These are phyloP conservation scores for Amazona ochrocephala DNA, from an alignment of 2,797 vertebrate genomes.

Conservation along the genomic window DNA sequence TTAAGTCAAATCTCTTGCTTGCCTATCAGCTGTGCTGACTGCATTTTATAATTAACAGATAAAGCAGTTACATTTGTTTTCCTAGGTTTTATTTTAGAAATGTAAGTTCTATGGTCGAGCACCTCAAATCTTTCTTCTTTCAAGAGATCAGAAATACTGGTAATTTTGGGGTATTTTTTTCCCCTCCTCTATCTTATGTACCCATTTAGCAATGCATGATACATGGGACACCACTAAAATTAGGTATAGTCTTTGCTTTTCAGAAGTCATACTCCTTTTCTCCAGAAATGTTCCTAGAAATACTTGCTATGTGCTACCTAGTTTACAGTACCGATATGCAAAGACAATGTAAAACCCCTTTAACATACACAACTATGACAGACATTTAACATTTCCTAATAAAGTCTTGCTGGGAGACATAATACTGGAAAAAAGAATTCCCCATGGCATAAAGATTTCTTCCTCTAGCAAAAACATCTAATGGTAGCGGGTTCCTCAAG, in stretches of 20 bases:
- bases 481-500: not conserved
- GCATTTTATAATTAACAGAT: not conserved
- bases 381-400: not conserved
- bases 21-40: not conserved
- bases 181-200: not conserved
- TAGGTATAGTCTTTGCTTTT: not conserved
- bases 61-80: not conserved
- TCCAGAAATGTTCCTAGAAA: not conserved
- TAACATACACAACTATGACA: not conserved
- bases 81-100: not conserved
- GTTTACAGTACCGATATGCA: not conserved
- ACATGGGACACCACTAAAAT: not conserved
- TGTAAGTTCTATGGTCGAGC: fast-evolving
- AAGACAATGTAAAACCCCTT: not conserved
- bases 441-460: not conserved
- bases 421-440: not conserved
- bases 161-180: not conserved
- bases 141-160: not conserved
- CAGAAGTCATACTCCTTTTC: not conserved
- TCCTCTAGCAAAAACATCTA: not conserved
- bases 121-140: not conserved
- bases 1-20: not conserved
- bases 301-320: not conserved
- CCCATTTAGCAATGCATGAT: not conserved
- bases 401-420: not conserved